A percentile compares a stretch with the other conserved stretches of the same genome.
Conservation (phyloP, 2,888 invertebrate genomes). For the Limnephilus lunatus region DNA sequence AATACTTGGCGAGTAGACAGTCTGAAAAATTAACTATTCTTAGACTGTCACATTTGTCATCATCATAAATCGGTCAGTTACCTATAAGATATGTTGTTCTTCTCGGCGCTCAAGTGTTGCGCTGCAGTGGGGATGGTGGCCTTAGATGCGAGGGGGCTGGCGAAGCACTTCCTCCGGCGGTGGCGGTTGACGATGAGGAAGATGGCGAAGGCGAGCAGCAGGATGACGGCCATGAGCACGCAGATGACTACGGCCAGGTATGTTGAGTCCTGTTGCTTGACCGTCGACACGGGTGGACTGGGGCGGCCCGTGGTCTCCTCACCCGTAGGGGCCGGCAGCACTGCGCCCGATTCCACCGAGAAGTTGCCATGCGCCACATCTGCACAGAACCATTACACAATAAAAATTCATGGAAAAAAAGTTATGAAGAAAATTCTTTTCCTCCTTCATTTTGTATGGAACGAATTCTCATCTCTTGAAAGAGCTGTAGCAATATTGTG, state of each 20-base stretch:
- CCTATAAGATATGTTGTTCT: conserved; percentile 74
- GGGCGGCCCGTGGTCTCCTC: conserved; percentile 71
- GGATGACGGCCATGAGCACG: conserved; percentile 85
- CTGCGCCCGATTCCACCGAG: conserved; percentile 80
- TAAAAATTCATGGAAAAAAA: too few relatives aligned
- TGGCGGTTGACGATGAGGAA: conserved; percentile 85
- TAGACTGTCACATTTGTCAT: too few relatives aligned
- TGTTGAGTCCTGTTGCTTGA: conserved; percentile 83
- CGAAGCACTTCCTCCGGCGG: conserved; percentile 84
- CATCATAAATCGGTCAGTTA: neutral
- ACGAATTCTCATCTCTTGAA: too few relatives aligned
- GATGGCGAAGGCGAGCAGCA: conserved; percentile 84
- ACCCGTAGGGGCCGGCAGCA: conserved; percentile 73
- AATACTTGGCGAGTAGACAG: too few relatives aligned
- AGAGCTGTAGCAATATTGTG: too few relatives aligned
- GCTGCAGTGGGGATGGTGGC: conserved; percentile 61
- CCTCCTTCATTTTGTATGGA: too few relatives aligned
- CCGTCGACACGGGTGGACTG: conserved; percentile 82
- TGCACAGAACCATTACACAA: conserved; percentile 67
- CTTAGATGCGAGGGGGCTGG: conserved; percentile 82
- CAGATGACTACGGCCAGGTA: conserved; percentile 88
- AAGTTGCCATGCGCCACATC: conserved; percentile 86
- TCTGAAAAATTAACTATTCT: too few relatives aligned
- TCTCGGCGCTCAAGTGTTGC: conserved; percentile 76
- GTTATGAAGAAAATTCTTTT: too few relatives aligned